Base-by-base conservation (phyloP, 2,888 invertebrate species). In the Cyclophora albipunctata region DNA sequence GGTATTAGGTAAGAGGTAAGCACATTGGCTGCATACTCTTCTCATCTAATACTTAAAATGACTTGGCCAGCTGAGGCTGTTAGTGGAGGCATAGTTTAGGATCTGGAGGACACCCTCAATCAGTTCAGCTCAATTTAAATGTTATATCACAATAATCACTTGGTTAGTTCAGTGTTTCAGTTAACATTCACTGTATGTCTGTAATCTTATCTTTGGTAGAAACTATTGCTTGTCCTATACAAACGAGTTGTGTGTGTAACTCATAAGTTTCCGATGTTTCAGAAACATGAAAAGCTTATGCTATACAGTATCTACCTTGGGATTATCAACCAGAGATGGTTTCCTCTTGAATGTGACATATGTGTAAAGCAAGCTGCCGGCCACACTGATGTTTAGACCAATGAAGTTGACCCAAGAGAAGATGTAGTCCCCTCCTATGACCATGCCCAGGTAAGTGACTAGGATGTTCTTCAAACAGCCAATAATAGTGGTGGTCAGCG, bases 391-490 rank as follows among this genome's bases (percentile, higher is more conserved):
- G 85, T 99, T 99, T 49, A 99, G 91, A 20, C 99, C 99, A 55
- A 97, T 90, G 85, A 99, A 99, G 81, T 99, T 99, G 40, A 95
- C 89, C 93, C 93, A 93, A 2, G 96, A 94, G 81, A 98, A 99
- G 54, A 98, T 92, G 82, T 99, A 99, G 81, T 99, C 99, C 7
- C 98, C 99, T 45, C 98, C 99, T 51, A 99, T 95, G 44, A 98
- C 92, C 98, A 99, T 99, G 35, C 99, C 99, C 58, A 98, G 90
- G 84, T 99, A 99, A 1, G 99, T 99, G 3, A 99, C 96, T 63
- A 97, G 92, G 63, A 99, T 95, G 85, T 99, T 99, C 90, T 99
- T 99, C 50, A 99, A 90, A 71, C 99, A 98, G 3, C 99, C 99
- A 60, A 99, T 96, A 54, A 99, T 98, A 3, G 98, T 98, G 0